Conservation (phyloP, 2,113 vertebrate genomes). For the Oncorhynchus masou region DNA sequence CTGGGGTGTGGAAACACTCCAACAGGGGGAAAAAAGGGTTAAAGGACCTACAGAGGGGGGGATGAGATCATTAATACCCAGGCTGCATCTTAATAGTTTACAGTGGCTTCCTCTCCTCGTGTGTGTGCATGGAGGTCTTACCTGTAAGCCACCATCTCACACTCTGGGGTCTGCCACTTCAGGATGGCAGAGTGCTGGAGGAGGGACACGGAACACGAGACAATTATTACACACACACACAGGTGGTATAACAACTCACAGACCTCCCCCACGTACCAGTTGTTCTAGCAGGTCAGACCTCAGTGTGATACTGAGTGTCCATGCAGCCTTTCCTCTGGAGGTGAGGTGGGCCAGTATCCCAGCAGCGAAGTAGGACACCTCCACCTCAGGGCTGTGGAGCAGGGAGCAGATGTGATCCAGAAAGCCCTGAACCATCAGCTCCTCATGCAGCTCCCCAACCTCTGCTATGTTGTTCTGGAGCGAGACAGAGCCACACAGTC, state of each 20-base stretch:
- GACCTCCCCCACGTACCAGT: slow-evolving; percentile 75
- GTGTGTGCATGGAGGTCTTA: slow-evolving; percentile 50
- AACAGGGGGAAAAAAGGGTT: slow-evolving; percentile 96
- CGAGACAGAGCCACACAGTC: not conserved
- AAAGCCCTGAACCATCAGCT: slow-evolving; percentile 95
- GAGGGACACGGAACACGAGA: slow-evolving; percentile 19
- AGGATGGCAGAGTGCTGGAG: slow-evolving; percentile 90
- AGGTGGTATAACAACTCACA: too few relatives aligned
- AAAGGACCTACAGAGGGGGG: slow-evolving; percentile 82
- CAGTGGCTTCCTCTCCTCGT: too few relatives aligned
- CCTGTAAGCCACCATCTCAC: slow-evolving; percentile 99
- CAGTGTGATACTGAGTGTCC: slow-evolving; percentile 83
- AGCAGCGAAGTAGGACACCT: slow-evolving; percentile 98
- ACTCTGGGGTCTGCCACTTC: slow-evolving; percentile 95
- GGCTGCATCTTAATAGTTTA: too few relatives aligned
- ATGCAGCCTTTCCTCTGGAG: slow-evolving; percentile 90
- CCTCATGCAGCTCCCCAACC: slow-evolving; percentile 91
- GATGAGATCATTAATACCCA: not conserved
- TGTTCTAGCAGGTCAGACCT: slow-evolving; percentile 87
- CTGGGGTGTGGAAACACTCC: slow-evolving; percentile 93
- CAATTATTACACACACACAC: not conserved
- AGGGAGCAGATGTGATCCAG: slow-evolving; percentile 93
- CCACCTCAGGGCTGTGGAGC: slow-evolving; percentile 92
- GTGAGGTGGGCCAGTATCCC: slow-evolving; percentile 97
- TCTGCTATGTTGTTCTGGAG: slow-evolving; percentile 96